phyloP scores from a whole-genome alignment of 2,888 invertebrate species.

The Temnothorax rugatulus region DNA sequence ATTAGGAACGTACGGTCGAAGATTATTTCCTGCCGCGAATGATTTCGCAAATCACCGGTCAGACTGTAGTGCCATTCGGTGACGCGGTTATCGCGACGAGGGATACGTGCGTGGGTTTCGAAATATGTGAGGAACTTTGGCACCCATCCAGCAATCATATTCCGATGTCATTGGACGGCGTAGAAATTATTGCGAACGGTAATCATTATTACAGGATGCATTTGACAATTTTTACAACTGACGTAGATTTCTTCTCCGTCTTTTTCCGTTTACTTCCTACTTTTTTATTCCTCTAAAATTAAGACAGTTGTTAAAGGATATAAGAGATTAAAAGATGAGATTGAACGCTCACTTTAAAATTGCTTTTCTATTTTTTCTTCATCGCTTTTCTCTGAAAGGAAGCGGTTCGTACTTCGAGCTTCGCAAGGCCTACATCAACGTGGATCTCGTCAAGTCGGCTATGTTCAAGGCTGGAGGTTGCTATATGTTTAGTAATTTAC shows the following conservation, averaged over 20 bases:
- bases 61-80: conserved; percentile 96
- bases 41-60: conserved; percentile 93
- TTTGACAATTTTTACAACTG: not conserved
- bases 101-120: conserved; percentile 98
- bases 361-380: not conserved
- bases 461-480: conserved; percentile 98
- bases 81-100: conserved; percentile 97
- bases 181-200: conserved; percentile 96
- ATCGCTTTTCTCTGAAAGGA: conserved; percentile 64
- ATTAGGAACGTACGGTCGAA: conserved; percentile 91
- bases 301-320: not conserved
- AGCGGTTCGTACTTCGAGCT: conserved; percentile 98
- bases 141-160: conserved; percentile 95
- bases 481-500: conserved; percentile 97
- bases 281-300: not conserved
- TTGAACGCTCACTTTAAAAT: not conserved
- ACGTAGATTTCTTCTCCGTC: not conserved
- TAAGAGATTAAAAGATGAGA: not conserved
- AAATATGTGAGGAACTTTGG: conserved; percentile 99
- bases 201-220: conserved; percentile 7
- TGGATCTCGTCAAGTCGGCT: conserved; percentile 96
- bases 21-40: conserved; percentile 95
- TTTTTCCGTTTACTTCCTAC: not conserved
- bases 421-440: conserved; percentile 95
- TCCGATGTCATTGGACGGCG: conserved; percentile 95